These are phyloP conservation scores for Eilema griseolum DNA, from an alignment of 2,888 invertebrate genomes.

Conservation along the genomic window DNA sequence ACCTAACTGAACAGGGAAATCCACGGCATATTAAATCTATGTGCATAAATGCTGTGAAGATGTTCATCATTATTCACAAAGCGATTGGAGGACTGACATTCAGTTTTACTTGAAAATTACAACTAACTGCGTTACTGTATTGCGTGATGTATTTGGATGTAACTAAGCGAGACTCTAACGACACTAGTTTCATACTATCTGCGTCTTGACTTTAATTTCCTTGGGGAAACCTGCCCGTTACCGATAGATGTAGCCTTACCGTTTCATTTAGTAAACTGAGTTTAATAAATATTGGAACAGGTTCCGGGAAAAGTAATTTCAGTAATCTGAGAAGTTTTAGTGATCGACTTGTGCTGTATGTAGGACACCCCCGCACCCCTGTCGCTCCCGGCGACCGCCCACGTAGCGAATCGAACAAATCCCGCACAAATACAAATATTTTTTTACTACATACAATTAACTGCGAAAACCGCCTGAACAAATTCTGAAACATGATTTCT, in stretches of 20 bases:
- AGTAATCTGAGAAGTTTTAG: neutral
- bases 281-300: constrained; percentile 1
- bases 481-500: neutral
- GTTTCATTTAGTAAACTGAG: neutral
- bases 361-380: neutral
- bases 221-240: no score
- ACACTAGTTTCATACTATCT: no score
- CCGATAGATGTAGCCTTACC: no score
- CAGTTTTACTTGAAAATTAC: no score
- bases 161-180: no score
- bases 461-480: neutral
- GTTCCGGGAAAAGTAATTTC: constrained; percentile 3
- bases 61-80: no score
- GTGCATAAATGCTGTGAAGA: neutral
- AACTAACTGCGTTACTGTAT: neutral
- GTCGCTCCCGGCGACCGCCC: neutral
- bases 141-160: neutral
- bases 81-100: no score
- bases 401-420: neutral
- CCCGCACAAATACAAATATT: neutral
- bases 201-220: no score
- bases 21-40: neutral
- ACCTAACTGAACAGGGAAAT: no score
- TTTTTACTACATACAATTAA: no score
- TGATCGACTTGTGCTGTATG: neutral